These are phyloP conservation scores for Idaea dimidiata DNA, from an alignment of 2,888 invertebrate genomes.

Conservation along the genomic window DNA sequence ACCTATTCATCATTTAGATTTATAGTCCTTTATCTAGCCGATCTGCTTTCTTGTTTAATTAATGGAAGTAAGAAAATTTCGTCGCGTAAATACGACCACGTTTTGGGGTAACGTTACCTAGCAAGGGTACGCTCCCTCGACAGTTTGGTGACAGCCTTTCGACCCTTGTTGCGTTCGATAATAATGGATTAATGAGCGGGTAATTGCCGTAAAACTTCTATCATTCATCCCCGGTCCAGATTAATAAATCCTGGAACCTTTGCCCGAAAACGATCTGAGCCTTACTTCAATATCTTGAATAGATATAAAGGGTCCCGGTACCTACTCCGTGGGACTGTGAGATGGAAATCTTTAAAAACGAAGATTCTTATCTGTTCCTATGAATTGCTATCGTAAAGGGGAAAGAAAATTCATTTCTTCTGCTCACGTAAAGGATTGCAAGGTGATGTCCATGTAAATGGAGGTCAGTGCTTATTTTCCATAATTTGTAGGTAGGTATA, in stretches of 20 bases:
- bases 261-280: neutral
- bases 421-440: neutral
- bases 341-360: slow-evolving; percentile 1
- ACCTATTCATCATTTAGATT: slow-evolving; percentile 79
- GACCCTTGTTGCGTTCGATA: slow-evolving; percentile 32
- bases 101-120: slow-evolving; percentile 35
- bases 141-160: slow-evolving; percentile 35
- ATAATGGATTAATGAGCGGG: slow-evolving; percentile 29
- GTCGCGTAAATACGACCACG: slow-evolving; percentile 42
- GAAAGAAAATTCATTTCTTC: neutral
- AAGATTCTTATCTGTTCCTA: neutral
- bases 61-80: slow-evolving; percentile 69
- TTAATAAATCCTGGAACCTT: neutral
- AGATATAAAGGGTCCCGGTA: neutral
- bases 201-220: slow-evolving; percentile 18
- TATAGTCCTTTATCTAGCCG: slow-evolving; percentile 75
- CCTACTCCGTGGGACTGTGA: neutral
- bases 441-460: neutral
- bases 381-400: slow-evolving; percentile 1
- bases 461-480: neutral
- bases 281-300: neutral
- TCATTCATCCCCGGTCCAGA: neutral
- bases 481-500: neutral
- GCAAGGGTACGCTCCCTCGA: slow-evolving; percentile 35
- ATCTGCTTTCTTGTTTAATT: slow-evolving; percentile 77